Evolutionary conservation across 2,113 vertebrate species (phyloP), one percentile per base, ranked within the genome.

Genomic region (Aegithalos caudatus): DNA sequence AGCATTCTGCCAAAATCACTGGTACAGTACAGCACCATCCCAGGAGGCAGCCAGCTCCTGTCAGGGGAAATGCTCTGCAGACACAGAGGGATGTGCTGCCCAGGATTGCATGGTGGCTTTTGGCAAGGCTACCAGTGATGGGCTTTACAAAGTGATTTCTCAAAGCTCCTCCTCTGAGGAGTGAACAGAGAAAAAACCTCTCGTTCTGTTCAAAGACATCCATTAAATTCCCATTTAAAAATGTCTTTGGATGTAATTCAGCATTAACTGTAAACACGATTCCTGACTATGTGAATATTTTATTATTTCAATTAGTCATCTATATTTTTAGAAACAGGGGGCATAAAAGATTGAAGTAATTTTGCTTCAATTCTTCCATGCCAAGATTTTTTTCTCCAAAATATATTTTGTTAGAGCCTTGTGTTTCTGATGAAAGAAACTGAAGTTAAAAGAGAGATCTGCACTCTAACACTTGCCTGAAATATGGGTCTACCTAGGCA

Each of bases 211-310:
- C 37, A 53, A 90, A 92, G 44, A 11, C 14, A 27, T 44, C n/a
- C 79, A 83, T 88, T 96, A 95, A 81, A 78, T 88, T 62, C 51
- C 56, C 56, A 53, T 92, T 90, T 74, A 2, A 71, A 56, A 81
- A 57, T 54, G 47, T 74, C 67, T 86, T 29, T 13, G 25, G 72
- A 88, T 24, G 22, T 85, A 93, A 88, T 96, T 95, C 93, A 92
- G 72, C 91, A 57, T 92, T 53, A 29, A 44, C 69, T 79, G 50
- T 90, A 97, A 94, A 88, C 23, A 74, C 15, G 86, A 86, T 95
- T 96, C 94, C 92, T 82, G 93, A 78, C 61, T 87, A 42, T n/a
- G 74, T 98, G 87, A 98, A 98, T 97, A 96, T 97, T 98, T 98
- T 72, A 98, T 97, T 72, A 86, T 70, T 77, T 80, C 66, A 53